Conservation (phyloP, 1,140 invertebrate species). For the Episyrphus balteatus region DNA sequence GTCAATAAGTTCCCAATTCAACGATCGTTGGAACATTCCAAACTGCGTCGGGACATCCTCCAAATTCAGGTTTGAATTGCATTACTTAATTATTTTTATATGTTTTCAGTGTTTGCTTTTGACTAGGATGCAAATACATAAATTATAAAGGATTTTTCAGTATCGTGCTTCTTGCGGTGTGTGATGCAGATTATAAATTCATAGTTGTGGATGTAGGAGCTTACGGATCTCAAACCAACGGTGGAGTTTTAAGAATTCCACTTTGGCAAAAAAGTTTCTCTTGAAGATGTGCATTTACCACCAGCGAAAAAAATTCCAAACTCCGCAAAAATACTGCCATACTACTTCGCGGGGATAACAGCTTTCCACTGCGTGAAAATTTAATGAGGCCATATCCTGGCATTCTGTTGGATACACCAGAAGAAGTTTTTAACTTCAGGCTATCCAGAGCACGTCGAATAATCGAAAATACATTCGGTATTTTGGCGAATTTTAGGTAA, state of each 20-base stretch:
- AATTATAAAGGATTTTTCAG: slow-evolving; percentile 36
- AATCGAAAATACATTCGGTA: slow-evolving; percentile 38
- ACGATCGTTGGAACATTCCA: no score
- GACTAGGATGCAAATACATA: slow-evolving; percentile 32
- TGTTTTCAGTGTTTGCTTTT: no score
- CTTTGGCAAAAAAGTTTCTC: slow-evolving; percentile 7
- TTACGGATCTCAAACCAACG: slow-evolving; percentile 36
- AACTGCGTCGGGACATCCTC: no score
- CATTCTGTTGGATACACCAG: neutral
- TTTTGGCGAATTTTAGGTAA: slow-evolving; percentile 8
- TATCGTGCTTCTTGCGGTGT: slow-evolving; percentile 36
- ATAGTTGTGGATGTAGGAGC: slow-evolving; percentile 36
- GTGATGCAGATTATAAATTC: slow-evolving; percentile 37
- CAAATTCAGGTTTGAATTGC: no score
- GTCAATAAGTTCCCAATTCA: no score
- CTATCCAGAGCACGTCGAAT: slow-evolving; percentile 26
- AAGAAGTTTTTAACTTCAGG: slow-evolving; percentile 40
- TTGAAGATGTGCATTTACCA: slow-evolving; percentile 21
- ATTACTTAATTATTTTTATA: no score
- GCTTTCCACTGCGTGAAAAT: slow-evolving; percentile 33
- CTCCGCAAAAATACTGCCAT: slow-evolving; percentile 18
- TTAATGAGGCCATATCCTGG: slow-evolving; percentile 39
- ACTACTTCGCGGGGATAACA: slow-evolving; percentile 39
- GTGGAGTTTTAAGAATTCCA: slow-evolving; percentile 12
- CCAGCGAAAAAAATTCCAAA: slow-evolving; percentile 13